A percentile compares a stretch with the other conserved stretches of the same genome.
Conservation (phyloP, 2,113 vertebrate genomes). For the Catharus bicknelli region DNA sequence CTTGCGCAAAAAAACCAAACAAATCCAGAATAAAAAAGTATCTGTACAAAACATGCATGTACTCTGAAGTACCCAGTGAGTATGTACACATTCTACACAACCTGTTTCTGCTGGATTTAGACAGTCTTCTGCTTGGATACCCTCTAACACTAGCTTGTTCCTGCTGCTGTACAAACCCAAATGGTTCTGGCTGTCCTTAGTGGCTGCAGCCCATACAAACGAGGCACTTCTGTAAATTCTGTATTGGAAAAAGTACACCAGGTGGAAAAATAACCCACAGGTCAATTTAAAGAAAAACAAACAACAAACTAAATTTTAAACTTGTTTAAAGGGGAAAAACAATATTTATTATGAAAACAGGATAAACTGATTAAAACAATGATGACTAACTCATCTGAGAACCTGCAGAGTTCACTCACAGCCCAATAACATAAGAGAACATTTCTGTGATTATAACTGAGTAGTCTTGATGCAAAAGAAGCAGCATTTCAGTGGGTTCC, state of each 20-base stretch:
- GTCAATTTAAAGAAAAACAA: not conserved
- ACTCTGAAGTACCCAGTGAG: not conserved
- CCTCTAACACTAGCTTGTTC: not conserved
- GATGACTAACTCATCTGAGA: constrained; percentile 17
- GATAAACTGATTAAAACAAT: constrained; percentile 32
- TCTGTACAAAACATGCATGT: not conserved
- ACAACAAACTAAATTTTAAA: not conserved
- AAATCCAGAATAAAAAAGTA: not conserved
- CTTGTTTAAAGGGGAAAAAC: not conserved
- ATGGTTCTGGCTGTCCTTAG: not conserved
- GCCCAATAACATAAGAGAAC: fast-evolving
- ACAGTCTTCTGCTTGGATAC: not conserved
- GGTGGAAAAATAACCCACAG: not conserved
- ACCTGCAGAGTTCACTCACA: not conserved
- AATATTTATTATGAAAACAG: constrained; percentile 23
- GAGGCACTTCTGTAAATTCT: not conserved
- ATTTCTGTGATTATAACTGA: not conserved
- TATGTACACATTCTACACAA: not conserved
- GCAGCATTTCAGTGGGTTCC: not conserved
- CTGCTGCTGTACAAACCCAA: not conserved
- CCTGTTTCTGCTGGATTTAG: not conserved
- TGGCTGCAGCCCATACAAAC: not conserved
- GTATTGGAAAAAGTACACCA: not conserved
- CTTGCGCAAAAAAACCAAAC: not conserved
- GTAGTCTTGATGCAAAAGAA: not conserved